These are phyloP conservation scores for Acrobeloides nanus DNA, from an alignment of 2,888 invertebrate species.

Conservation along the genomic window DNA sequence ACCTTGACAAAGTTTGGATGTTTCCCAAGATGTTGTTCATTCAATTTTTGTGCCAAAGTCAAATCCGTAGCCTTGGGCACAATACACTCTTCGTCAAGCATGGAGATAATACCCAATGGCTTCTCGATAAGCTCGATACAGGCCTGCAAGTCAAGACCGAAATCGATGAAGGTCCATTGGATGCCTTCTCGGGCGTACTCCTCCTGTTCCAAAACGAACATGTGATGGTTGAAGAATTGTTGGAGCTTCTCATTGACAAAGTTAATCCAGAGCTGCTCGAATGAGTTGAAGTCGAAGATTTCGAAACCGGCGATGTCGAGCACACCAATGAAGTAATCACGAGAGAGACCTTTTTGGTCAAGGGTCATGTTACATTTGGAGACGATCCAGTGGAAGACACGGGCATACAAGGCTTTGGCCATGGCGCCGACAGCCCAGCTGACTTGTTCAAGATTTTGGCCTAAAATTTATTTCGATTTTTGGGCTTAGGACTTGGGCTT, in stretches of 20 bases:
- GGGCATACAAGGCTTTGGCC: slow-evolving; percentile 63
- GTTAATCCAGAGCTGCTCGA: slow-evolving; percentile 60
- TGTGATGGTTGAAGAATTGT: slow-evolving; percentile 61
- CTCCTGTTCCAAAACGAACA: slow-evolving; percentile 59
- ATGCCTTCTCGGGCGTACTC: slow-evolving; percentile 81
- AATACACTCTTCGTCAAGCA: slow-evolving; percentile 96
- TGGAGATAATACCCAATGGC: slow-evolving; percentile 49
- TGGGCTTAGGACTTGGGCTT: too few relatives aligned
- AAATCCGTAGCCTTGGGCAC: slow-evolving; percentile 99
- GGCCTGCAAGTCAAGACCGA: slow-evolving; percentile 77
- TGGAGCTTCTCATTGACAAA: slow-evolving; percentile 59
- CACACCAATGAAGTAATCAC: slow-evolving; percentile 52
- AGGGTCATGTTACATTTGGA: slow-evolving; percentile 96
- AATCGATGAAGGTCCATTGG: slow-evolving; percentile 91
- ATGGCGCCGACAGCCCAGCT: slow-evolving; percentile 46
- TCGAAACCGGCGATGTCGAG: slow-evolving; percentile 60
- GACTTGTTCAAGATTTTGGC: slow-evolving; percentile 62
- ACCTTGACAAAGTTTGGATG: slow-evolving; percentile 86
- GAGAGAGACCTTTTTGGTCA: slow-evolving; percentile 56
- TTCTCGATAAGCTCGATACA: slow-evolving; percentile 30
- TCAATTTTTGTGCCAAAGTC: slow-evolving; percentile 96
- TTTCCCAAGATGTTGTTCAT: slow-evolving; percentile 98
- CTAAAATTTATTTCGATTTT: slow-evolving; percentile 55
- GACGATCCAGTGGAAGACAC: slow-evolving; percentile 73
- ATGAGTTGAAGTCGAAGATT: slow-evolving; percentile 60